Base-by-base conservation (phyloP, 1,140 invertebrate species). In the Batillaria attramentaria region DNA sequence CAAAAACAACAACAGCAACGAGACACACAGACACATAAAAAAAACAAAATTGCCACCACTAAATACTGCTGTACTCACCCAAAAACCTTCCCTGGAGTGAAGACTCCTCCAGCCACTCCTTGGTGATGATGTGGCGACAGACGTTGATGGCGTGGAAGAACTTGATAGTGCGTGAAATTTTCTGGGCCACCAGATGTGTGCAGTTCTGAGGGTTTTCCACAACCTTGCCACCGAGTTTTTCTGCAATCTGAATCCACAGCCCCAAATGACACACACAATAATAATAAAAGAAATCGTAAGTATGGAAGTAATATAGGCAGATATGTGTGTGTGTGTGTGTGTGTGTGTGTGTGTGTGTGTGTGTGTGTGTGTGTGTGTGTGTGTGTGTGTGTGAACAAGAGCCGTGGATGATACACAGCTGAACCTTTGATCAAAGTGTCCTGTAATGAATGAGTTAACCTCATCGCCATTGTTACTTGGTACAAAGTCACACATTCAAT, bases 91-190 rank as follows among this genome's bases (percentile, higher is more conserved):
- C 94, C 24, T 94, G 93, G 20, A 93, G 91, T 57, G 93, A 93
- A 83, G 95, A 96, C 74, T 97, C 95, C 24, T 94, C 90, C 13
- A 99, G 86, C 98, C 98, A 99, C 31, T 95, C 93, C 4, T 94
- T 92, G 42, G 93, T 94, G 0, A 98, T 92, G 41, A 99, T 93
- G 89, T 95, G 94, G 84, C 95, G 94, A 77, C 95, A 94, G 46
- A 92, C 91, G 65, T 95, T 94, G 41, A 98, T 92, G 85, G 95
- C 95, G 85, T 94, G 94, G 24, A 99, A 93, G 35, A 99, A 93
- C 90, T 98, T 99, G 79, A 94, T 93, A 0, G 97, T 97, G 72
- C 97, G 92, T 50, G 93, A 93, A 33, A 97, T 92, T 70, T 93
- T 91, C 50, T 91, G 90, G 93, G 97, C 95, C 0, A 99, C 94